Evolutionary conservation across 2,797 vertebrate species (phyloP), one percentile per base, ranked within the genome.

Genomic region (Neosilurus hyrtlii): DNA sequence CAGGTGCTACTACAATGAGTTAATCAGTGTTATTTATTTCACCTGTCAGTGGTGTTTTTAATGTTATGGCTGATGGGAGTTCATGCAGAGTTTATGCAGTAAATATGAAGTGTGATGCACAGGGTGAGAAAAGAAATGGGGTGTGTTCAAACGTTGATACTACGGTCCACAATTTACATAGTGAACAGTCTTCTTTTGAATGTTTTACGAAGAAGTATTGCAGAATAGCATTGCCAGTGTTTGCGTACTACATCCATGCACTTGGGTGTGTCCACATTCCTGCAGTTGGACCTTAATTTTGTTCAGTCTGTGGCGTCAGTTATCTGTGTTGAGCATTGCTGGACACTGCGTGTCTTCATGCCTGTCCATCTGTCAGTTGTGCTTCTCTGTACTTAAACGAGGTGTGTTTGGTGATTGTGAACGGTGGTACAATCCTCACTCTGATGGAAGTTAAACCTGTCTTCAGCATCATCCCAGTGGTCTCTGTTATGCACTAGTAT

Each of bases 371-470:
- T 51, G 43, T 71, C 68, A 11, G 51, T n/a, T 35, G 24, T 59
- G 54, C 22, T 14, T 59, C 26, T 22, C 30, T 4, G 11, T 37
- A 15, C 59, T 37, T 37, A n/a, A 61, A 43, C 20, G 7, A 18
- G n/a, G 74, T 37, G 73, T 75, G 20, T n/a, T 18, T 37, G 73
- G 56, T 10, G 57, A 76, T 56, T n/a, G 74, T 37, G 56, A 75
- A 75, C 59, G 14, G 11, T n/a, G 74, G 30, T 35, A n/a, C 57
- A 16, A 6, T n/a, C 56, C 16, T 59, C 56, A 15, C 56, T 37
- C 73, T n/a, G 73, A 74, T 18, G 16, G 72, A 74, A 74, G n/a
- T 35, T 57, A 12, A 30, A 57, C 54, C 54, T 35, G 52, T 74
- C 54, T 57, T 57, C 26, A 0, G 52, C 26, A 22, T 80, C 51